Evolutionary conservation across 2,888 invertebrate species (phyloP).

Genomic region (Parthenolecanium corni): DNA sequence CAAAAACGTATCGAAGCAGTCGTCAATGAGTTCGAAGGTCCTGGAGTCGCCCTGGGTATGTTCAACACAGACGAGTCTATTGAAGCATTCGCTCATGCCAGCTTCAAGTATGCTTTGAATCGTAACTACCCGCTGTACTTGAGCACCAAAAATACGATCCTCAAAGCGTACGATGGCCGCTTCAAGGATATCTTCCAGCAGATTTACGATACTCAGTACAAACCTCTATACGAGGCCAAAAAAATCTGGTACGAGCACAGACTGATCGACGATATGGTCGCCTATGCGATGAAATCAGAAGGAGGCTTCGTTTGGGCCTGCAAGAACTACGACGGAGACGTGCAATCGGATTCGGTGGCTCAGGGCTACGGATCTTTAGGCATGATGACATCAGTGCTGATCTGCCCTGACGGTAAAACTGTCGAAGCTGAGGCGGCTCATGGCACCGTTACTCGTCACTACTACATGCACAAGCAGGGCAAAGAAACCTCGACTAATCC

Average conservation of each 20-base stretch:
- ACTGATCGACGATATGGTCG: conserved; percentile 98
- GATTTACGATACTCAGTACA: conserved; percentile 82
- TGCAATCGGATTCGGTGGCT: conserved; percentile 95
- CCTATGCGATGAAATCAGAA: conserved; percentile 92
- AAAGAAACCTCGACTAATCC: conserved; percentile 98
- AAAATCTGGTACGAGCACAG: conserved; percentile 97
- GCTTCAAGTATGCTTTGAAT: conserved; percentile 77
- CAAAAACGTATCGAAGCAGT: conserved; percentile 48
- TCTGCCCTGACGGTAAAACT: conserved; percentile 96
- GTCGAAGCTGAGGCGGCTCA: conserved; percentile 98
- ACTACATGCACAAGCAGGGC: conserved; percentile 77
- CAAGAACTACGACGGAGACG: conserved; percentile 99
- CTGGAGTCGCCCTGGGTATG: conserved; percentile 91
- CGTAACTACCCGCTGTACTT: conserved; percentile 80
- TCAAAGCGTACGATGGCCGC: conserved; percentile 90
- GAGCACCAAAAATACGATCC: conserved; percentile 93
- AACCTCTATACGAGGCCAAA: conserved; percentile 65
- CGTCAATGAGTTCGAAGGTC: conserved; percentile 72
- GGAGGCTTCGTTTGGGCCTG: conserved; percentile 99
- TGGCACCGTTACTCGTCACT: conserved; percentile 91
- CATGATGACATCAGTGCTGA: conserved; percentile 92
- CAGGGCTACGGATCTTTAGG: conserved; percentile 94
- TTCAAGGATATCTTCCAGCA: conserved; percentile 97
- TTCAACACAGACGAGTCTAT: conserved; percentile 94
- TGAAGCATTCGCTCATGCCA: conserved; percentile 85